Evolutionary conservation across 2,113 vertebrate species (phyloP), one percentile per base, ranked within the genome.

Genomic region (Galemys pyrenaicus): DNA sequence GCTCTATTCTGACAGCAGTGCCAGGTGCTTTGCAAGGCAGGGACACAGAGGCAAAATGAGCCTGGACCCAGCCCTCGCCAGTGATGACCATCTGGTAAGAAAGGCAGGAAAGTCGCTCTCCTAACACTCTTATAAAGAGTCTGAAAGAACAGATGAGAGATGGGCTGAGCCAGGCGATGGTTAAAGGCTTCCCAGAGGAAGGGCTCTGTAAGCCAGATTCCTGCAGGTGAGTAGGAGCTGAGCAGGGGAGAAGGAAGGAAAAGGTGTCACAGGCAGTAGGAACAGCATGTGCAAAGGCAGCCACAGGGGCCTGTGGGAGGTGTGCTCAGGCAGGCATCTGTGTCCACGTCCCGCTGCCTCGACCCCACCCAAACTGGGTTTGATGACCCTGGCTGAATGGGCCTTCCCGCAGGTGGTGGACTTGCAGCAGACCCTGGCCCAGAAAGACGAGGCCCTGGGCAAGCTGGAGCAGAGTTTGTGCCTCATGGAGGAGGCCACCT

Each of bases 401-500:
- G 62, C 20, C 70, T 90, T 30, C 64, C 58, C 19, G 0, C 87
- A 99, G 99, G 98, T 99, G 62, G 73, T 97, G 0, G 98, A 99
- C 93, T 24, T 98, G 95, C 98, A 99, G 86, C 98, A 98, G 60
- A 98, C 98, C 22, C 97, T 99, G 95, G 93, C 95, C 0, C 98
- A 98, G 97, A 99, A 99, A 90, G 98, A 99, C 1, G 93, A 97
- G 1, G 95, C 97, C 1, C 95, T 99, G 85, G 97, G 95, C 92
- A 98, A 97, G 20, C 97, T 99, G 65, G 98, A 98, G 80, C 98
- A 98, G 97, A 98, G 97, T 19, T 97, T 99, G 68, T 91, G 93
- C n/a, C 96, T 97, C 62, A 98, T 98, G 1, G 98, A 98, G 95
- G 98, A 99, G 82, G 97, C 98, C 12, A 98, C 98, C 60, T 99